phyloP scores from a whole-genome alignment of 37 sponge, comb jelly and placozoan genomes.

The Beroe forskalii region DNA sequence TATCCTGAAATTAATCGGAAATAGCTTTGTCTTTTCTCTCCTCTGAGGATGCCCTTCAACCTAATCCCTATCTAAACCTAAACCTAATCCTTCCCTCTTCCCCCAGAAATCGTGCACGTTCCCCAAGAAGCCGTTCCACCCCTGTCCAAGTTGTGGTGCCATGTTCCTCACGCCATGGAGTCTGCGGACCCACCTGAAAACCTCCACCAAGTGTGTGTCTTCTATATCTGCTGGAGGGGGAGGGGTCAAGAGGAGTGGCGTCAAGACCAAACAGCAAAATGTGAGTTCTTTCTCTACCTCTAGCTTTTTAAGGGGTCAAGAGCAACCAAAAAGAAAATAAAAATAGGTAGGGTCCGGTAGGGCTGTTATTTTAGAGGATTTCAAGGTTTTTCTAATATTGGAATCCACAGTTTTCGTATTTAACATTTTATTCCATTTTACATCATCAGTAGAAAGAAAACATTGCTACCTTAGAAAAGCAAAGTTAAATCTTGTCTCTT shows the following conservation, averaged over 20 bases:
- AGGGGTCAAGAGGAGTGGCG: not conserved
- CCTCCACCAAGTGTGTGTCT: constrained; percentile 2
- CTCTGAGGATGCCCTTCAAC: too few relatives aligned
- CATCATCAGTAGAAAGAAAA: too few relatives aligned
- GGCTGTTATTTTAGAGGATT: too few relatives aligned
- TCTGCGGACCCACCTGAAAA: constrained; percentile 36
- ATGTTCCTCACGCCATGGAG: constrained; percentile 34
- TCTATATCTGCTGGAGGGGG: not conserved
- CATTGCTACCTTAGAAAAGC: too few relatives aligned
- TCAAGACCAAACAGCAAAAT: not conserved
- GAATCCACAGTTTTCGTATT: too few relatives aligned
- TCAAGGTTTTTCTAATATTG: too few relatives aligned
- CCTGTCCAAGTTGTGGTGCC: constrained; percentile 6
- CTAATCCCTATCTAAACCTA: not conserved
- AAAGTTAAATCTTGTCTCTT: too few relatives aligned
- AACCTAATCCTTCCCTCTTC: not conserved
- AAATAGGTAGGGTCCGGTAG: too few relatives aligned
- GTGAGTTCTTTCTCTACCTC: not conserved
- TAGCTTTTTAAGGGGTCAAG: not conserved
- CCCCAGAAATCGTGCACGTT: constrained; percentile 40
- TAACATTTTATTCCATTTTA: too few relatives aligned
- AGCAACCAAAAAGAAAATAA: too few relatives aligned
- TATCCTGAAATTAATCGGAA: too few relatives aligned
- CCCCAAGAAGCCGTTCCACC: not conserved
- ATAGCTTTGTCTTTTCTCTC: too few relatives aligned